Evolutionary conservation across 2,888 invertebrate species (phyloP).

Genomic region (Megalurothrips usitatus): DNA sequence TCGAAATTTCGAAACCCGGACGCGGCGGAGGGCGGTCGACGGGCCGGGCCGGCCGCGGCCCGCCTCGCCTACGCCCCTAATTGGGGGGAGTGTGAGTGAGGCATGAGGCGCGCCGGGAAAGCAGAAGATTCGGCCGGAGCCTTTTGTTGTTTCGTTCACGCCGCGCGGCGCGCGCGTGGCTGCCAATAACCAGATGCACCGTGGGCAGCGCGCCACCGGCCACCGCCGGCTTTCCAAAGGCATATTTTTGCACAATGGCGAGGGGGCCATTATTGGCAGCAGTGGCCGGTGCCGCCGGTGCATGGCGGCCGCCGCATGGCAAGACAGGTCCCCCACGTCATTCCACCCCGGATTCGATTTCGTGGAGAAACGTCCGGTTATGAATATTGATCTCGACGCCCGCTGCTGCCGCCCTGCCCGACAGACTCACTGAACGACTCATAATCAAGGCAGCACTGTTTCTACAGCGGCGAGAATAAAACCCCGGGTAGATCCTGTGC

Average conservation of each 20-base stretch:
- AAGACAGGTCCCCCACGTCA: not conserved
- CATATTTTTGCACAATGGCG: conserved; percentile 20
- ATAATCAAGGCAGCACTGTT: too few species aligned
- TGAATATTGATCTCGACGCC: too few species aligned
- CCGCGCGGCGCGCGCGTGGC: not conserved
- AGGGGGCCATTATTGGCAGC: not conserved
- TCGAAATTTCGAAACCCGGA: not conserved
- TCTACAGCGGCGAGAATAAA: too few species aligned
- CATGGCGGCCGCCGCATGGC: not conserved
- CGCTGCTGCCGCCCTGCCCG: too few species aligned
- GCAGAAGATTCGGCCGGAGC: not conserved
- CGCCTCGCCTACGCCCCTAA: not conserved
- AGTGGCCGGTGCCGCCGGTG: not conserved
- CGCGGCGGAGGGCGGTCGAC: not conserved
- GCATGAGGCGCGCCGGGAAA: not conserved
- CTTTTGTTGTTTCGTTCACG: not conserved
- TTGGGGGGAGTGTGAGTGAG: not conserved
- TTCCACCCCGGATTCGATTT: too few species aligned
- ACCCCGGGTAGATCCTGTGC: too few species aligned
- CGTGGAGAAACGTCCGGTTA: too few species aligned
- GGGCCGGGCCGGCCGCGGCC: not conserved
- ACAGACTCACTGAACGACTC: too few species aligned
- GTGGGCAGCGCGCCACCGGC: not conserved
- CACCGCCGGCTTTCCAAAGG: not conserved
- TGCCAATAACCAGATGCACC: not conserved